Evolutionary conservation across 2,113 vertebrate species (phyloP), one percentile per base, ranked within the genome.

Genomic region (Deroptyus accipitrinus): DNA sequence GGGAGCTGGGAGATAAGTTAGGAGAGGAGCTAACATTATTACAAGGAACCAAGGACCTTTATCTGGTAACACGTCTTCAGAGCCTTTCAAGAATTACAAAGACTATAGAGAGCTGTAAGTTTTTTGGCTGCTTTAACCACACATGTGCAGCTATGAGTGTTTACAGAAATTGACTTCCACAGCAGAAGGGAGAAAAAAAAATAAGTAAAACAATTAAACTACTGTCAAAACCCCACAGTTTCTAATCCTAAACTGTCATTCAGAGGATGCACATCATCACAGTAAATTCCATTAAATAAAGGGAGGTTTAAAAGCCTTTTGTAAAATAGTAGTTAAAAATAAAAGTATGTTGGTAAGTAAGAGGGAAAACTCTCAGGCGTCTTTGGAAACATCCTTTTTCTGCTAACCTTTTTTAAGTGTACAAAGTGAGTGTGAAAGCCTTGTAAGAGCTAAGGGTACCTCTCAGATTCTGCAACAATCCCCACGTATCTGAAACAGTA

Each of bases 401-500:
- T 41, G 18, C 14, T 23, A 83, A 67, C 25, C 20, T 42, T 78
- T 85, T 88, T 39, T 11, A 88, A 72, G 17, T 0, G 0, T 4
- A 31, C 25, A 37, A 48, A 44, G 37, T 9, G 23, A 90, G 13
- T 6, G 37, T 37, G 64, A 91, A 86, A 94, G 54, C 37, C 68
- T 51, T 46, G 70, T n/a, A 80, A 77, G 55, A 83, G 59, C 88
- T 72, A 77, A 87, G 89, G 64, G 74, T 86, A 86, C 41, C 79
- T 66, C 48, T 92, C 74, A 49, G 81, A 63, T 74, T 86, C 77
- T 69, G 61, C 86, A 90, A 13, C 57, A 49, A 63, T 44, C 27
- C 18, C 44, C 30, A 59, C 52, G 3, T 78, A 44, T 89, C 64
- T 86, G 80, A 95, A 95, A 87, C 91, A 80, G 83, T 94, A 93